Percentiles rank a stretch among this genome's conserved stretches.
Evolutionary conservation across 2,113 vertebrate species (phyloP).

Genomic region (Cacatua alba): DNA sequence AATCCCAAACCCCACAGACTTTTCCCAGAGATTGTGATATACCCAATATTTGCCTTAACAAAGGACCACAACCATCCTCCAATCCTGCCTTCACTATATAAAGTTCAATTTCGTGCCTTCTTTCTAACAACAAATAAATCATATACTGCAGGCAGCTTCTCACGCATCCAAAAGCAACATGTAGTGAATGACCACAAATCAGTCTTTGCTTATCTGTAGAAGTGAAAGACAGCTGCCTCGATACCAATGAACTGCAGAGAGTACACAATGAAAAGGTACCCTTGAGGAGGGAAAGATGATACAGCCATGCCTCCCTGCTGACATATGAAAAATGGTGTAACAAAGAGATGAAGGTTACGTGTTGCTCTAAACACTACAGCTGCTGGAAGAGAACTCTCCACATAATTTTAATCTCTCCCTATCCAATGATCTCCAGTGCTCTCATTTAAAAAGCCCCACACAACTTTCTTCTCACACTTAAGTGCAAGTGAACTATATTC

Average conservation of each 20-base stretch:
- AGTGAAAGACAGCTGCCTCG: neutral
- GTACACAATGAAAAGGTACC: neutral
- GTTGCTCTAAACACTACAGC: neutral
- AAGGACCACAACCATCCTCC: neutral
- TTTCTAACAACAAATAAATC: neutral
- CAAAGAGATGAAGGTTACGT: neutral
- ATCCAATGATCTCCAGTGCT: neutral
- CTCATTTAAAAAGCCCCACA: neutral
- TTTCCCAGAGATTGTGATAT: neutral
- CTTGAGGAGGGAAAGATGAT: neutral
- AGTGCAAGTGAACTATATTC: neutral
- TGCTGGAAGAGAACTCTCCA: neutral
- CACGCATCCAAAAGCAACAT: neutral
- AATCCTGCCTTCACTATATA: neutral
- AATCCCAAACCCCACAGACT: neutral
- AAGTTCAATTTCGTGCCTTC: neutral
- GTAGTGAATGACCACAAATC: neutral
- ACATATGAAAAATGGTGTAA: neutral
- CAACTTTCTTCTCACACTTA: neutral
- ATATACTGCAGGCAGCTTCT: neutral
- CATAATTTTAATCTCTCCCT: neutral
- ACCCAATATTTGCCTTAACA: neutral
- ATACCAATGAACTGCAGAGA: neutral
- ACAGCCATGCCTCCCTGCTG: neutral
- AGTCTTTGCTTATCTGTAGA: neutral